Percentiles rank a stretch among this genome's conserved stretches.
phyloP scores from a whole-genome alignment of 2,797 vertebrate genomes.

The Urocyon cinereoargenteus region DNA sequence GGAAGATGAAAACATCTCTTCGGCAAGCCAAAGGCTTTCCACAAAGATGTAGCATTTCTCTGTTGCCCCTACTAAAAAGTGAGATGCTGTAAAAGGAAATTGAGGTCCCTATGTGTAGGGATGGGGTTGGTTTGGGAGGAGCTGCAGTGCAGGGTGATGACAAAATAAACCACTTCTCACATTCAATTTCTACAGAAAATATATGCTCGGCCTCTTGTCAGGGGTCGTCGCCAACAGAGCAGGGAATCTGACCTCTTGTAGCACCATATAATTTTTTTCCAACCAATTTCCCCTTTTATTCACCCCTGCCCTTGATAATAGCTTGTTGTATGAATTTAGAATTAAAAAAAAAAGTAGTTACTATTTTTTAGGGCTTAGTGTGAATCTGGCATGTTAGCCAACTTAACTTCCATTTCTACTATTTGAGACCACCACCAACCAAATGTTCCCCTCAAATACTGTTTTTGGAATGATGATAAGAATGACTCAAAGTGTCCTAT shows the following conservation, averaged over 20 bases:
- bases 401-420: not conserved
- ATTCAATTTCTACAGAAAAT: not conserved
- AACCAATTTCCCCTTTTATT: not conserved
- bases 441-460: not conserved
- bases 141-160: not conserved
- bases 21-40: not conserved
- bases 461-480: conserved; percentile 8
- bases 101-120: not conserved
- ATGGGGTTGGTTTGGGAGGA: not conserved
- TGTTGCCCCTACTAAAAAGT: not conserved
- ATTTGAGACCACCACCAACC: not conserved
- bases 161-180: not conserved
- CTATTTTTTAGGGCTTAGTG: not conserved
- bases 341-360: not conserved
- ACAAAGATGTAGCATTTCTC: not conserved
- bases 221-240: not conserved
- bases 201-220: not conserved
- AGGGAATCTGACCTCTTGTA: not conserved
- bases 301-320: not conserved
- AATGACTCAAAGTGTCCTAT: not conserved
- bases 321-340: not conserved
- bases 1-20: not conserved
- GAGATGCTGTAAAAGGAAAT: not conserved
- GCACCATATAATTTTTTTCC: not conserved
- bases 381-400: not conserved